Conservation (phyloP, 1,140 invertebrate species). For the Solen grandis region DNA sequence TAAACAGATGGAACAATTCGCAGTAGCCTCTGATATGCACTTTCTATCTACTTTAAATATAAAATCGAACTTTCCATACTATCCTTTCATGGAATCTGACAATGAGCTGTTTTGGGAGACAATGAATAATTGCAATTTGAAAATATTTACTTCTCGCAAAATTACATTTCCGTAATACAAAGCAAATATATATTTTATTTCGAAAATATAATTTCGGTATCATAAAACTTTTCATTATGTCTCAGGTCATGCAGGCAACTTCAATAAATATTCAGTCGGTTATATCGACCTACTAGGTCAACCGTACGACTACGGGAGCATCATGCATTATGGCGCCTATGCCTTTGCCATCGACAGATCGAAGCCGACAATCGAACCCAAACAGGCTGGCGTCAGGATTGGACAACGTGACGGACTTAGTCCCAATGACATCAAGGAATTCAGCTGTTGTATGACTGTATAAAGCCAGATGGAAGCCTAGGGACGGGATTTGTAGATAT, state of each 20-base stretch:
- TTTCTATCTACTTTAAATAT: too few relatives aligned
- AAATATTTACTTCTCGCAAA: too few relatives aligned
- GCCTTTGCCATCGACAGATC: conserved; percentile 87
- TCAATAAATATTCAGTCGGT: conserved; percentile 60
- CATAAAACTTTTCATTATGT: too few relatives aligned
- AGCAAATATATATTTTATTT: too few relatives aligned
- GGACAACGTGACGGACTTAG: conserved; percentile 64
- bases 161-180: too few relatives aligned
- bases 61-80: too few relatives aligned
- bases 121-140: too few relatives aligned
- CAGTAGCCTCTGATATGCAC: too few relatives aligned
- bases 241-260: conserved; percentile 69
- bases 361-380: conserved; percentile 82
- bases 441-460: conserved; percentile 64
- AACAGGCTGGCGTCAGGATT: conserved; percentile 64
- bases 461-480: conserved; percentile 12
- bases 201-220: too few relatives aligned
- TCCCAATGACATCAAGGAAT: conserved; percentile 62
- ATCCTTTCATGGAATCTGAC: too few relatives aligned
- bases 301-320: conserved; percentile 93
- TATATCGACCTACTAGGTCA: conserved; percentile 65
- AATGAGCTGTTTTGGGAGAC: too few relatives aligned
- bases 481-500: conserved; percentile 35
- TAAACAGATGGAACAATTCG: too few relatives aligned
- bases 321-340: conserved; percentile 99